phyloP scores from a whole-genome alignment of 1,140 invertebrate genomes.

The Drosophila setifemur region DNA sequence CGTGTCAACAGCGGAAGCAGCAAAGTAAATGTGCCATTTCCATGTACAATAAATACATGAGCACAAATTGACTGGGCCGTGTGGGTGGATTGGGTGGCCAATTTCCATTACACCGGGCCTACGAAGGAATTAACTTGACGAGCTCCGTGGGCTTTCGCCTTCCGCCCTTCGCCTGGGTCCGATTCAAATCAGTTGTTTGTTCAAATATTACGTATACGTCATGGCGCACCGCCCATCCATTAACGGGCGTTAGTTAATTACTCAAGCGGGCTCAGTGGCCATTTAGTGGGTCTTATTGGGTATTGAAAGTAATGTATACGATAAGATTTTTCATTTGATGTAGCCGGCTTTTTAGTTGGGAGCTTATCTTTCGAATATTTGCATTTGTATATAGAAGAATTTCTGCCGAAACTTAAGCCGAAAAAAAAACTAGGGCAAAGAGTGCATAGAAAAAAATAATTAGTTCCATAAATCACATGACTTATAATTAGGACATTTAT shows the following conservation, averaged over 20 bases:
- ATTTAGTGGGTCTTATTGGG: slow-evolving; percentile 46
- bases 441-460: not conserved
- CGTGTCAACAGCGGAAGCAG: slow-evolving; percentile 73
- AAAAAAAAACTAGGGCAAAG: not conserved
- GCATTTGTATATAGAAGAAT: not conserved
- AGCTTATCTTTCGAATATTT: slow-evolving; percentile 13
- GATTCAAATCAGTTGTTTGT: slow-evolving; percentile 37
- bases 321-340: slow-evolving; percentile 30
- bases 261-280: slow-evolving; percentile 12
- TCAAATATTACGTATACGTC: slow-evolving; percentile 63
- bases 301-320: slow-evolving; percentile 18
- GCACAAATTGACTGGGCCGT: slow-evolving; percentile 34
- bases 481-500: too few relatives aligned
- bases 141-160: not conserved
- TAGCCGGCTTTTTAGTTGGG: slow-evolving; percentile 29
- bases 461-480: too few relatives aligned
- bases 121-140: slow-evolving; percentile 20
- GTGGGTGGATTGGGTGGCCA: not conserved
- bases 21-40: slow-evolving; percentile 67
- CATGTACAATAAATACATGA: slow-evolving; percentile 58
- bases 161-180: not conserved
- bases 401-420: too few relatives aligned
- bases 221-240: slow-evolving; percentile 50
- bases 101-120: slow-evolving; percentile 1
- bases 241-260: slow-evolving; percentile 49